phyloP scores from a whole-genome alignment of 1,140 invertebrate species.

The Monomorium pharaonis region DNA sequence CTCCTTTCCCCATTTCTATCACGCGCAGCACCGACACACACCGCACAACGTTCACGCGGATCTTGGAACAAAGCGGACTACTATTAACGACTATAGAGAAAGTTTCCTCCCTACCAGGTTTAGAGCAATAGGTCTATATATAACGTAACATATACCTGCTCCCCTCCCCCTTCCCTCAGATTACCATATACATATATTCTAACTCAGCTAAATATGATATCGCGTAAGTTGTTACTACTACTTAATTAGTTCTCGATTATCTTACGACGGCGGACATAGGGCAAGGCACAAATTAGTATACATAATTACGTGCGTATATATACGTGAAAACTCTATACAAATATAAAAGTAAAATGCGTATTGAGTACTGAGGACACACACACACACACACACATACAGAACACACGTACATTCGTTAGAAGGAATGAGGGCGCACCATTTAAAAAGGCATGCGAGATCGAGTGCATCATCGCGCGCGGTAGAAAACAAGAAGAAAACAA shows the following conservation, averaged over 20 bases:
- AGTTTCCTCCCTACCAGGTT: slow-evolving; percentile 44
- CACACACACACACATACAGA: not conserved
- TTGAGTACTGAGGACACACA: slow-evolving; percentile 1
- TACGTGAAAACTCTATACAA: slow-evolving; percentile 19
- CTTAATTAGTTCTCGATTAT: slow-evolving; percentile 54
- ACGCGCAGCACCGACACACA: slow-evolving; percentile 3
- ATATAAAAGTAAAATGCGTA: slow-evolving; percentile 30
- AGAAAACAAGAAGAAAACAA: slow-evolving; percentile 12
- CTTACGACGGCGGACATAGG: slow-evolving; percentile 57
- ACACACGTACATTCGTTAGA: slow-evolving; percentile 24
- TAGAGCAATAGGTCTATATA: slow-evolving; percentile 54
- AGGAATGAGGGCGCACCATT: slow-evolving; percentile 25
- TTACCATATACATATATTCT: slow-evolving; percentile 51
- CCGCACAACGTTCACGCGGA: slow-evolving; percentile 12
- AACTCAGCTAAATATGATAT: slow-evolving; percentile 53
- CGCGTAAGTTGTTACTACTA: slow-evolving; percentile 52
- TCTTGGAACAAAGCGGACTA: slow-evolving; percentile 53
- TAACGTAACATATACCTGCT: slow-evolving; percentile 19
- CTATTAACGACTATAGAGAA: slow-evolving; percentile 53
- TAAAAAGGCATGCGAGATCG: slow-evolving; percentile 28
- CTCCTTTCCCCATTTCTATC: not conserved
- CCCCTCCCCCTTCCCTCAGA: not conserved
- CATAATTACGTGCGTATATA: slow-evolving; percentile 40
- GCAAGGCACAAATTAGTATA: slow-evolving; percentile 58
- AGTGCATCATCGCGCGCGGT: slow-evolving; percentile 45